A percentile compares a stretch with the other conserved stretches of the same genome.
Evolutionary conservation across 2,888 invertebrate genomes (phyloP).

Genomic region (Lithophane semibrunnea): DNA sequence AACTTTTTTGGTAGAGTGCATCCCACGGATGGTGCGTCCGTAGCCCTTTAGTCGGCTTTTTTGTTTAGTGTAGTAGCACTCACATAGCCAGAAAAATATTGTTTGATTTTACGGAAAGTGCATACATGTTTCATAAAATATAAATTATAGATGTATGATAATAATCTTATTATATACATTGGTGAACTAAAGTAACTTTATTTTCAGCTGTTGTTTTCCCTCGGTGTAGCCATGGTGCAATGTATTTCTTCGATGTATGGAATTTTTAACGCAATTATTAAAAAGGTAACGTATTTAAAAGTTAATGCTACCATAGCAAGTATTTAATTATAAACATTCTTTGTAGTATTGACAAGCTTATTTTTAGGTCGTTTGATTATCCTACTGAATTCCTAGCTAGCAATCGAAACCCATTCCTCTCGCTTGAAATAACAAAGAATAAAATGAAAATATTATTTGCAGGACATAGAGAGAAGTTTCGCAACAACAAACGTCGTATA

Average conservation of each 20-base stretch:
- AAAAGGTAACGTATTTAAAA: conserved; percentile 28
- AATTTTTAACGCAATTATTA: conserved; percentile 46
- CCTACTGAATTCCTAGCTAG: background rate
- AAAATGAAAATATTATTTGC: conserved; percentile 5
- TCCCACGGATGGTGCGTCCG: too few species aligned
- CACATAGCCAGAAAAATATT: background rate
- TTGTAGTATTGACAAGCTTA: background rate
- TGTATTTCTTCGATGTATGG: conserved; percentile 54
- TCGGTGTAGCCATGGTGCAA: conserved; percentile 47
- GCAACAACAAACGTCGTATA: conserved; percentile 29
- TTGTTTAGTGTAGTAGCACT: too few species aligned
- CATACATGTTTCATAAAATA: background rate
- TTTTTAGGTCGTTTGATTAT: too few species aligned
- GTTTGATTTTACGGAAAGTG: background rate
- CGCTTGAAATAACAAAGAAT: background rate
- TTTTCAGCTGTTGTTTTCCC: conserved; percentile 47
- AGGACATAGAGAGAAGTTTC: conserved; percentile 19
- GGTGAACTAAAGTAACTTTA: background rate
- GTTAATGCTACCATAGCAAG: background rate
- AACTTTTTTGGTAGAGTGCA: too few species aligned
- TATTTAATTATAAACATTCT: background rate
- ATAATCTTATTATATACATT: background rate
- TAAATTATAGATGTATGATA: background rate
- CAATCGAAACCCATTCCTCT: background rate
- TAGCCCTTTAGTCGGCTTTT: background rate